phyloP scores from a whole-genome alignment of 2,888 invertebrate species.

The Meganola albula region DNA sequence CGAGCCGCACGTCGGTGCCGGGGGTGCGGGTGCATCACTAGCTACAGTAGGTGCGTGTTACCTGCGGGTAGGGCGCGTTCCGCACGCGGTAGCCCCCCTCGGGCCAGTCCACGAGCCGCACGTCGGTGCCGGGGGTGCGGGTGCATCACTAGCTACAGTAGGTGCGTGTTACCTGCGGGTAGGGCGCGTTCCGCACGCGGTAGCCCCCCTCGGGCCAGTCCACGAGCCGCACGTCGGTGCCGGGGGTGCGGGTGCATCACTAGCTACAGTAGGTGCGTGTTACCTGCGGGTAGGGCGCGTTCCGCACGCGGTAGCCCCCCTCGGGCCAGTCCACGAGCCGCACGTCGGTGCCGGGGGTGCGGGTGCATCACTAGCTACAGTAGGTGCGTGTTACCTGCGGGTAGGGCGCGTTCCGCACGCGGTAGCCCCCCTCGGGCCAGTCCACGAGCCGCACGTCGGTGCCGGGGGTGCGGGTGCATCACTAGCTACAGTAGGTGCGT shows the following conservation, averaged over 20 bases:
- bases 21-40: not conserved
- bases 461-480: not conserved
- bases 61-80: conserved; percentile 62
- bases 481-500: no score
- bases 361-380: no score
- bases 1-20: conserved; percentile 68
- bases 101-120: conserved; percentile 86
- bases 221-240: not conserved
- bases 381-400: conserved; percentile 93
- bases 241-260: not conserved
- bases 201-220: conserved; percentile 7
- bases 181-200: not conserved
- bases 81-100: conserved; percentile 91
- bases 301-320: conserved; percentile 61
- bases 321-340: conserved; percentile 76
- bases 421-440: conserved; percentile 66
- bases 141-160: no score
- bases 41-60: conserved; percentile 75
- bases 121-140: not conserved
- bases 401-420: conserved; percentile 87
- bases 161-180: conserved; percentile 10
- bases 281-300: not conserved
- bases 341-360: not conserved
- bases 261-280: no score
- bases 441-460: not conserved